Conservation (phyloP, 92 coral and sea anemone genomes). For the Porites divaricata region DNA sequence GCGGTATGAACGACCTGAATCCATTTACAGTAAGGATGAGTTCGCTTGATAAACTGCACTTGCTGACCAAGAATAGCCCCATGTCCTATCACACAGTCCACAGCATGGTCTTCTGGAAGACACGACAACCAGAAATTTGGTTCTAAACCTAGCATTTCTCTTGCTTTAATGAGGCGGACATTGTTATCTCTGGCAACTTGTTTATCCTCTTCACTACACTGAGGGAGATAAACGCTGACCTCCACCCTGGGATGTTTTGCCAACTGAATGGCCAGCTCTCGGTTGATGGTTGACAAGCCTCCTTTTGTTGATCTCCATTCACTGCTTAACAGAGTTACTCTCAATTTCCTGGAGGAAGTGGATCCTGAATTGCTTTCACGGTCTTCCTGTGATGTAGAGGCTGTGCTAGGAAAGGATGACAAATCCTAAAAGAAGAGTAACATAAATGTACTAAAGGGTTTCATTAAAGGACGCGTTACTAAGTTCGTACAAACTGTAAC, state of each 20-base stretch:
- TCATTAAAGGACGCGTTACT: neutral
- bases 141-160: neutral
- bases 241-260: slow-evolving; percentile 5
- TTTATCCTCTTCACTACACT: slow-evolving; percentile 6
- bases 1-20: slow-evolving; percentile 21
- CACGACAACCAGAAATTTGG: slow-evolving; percentile 1
- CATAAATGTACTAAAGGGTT: neutral
- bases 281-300: slow-evolving; percentile 17
- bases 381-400: slow-evolving; percentile 17
- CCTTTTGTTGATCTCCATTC: slow-evolving; percentile 12
- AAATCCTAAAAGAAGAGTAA: neutral
- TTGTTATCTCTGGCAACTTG: neutral
- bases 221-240: slow-evolving; percentile 11
- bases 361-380: neutral
- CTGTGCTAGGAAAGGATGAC: neutral
- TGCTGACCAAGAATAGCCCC: slow-evolving; percentile 14
- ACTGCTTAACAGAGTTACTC: slow-evolving; percentile 16
- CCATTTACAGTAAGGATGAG: slow-evolving; percentile 12
- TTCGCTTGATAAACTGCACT: neutral
- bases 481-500: too few species aligned
- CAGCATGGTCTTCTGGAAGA: neutral
- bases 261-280: slow-evolving; percentile 9
- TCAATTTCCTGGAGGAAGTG: neutral
- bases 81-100: slow-evolving; percentile 16
- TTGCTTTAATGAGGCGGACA: slow-evolving; percentile 3